Base-by-base conservation (phyloP, 2,797 vertebrate species). In the Mastacembelus armatus region DNA sequence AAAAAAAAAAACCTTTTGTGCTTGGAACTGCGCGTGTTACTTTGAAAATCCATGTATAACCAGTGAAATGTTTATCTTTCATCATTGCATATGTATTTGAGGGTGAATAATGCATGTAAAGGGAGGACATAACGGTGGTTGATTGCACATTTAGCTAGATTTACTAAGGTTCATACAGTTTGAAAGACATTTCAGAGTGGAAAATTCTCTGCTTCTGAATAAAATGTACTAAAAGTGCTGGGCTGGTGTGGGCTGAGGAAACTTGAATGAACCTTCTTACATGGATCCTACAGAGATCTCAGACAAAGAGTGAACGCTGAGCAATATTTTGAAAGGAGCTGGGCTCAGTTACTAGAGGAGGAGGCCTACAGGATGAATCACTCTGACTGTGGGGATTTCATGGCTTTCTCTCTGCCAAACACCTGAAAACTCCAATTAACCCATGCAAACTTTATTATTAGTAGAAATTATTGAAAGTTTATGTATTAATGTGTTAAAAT, bases 171-270 rank as follows among this genome's bases (percentile, higher is more conserved):
- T 55, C 5, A 19, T 62, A 16, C 10, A 36, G 8, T 50, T 29
- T 59, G 24, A 22, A 33, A 22, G 4, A 42, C 14, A 26, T 3
- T 14, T 27, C 36, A 22, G 19, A 0, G n/a, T 42, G 24, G 18
- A 61, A 58, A 61, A 39, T 22, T 10, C 26, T 65, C 16, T 61
- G 49, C 36, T 6, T 60, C 3, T 44, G n/a, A 52, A 12, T 26
- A 50, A 45, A 58, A 65, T 19, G 30, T n/a, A 10, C 18, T 44
- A 47, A 64, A 70, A 44, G 26, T 60, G 44, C 40, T 22, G 0
- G 9, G 29, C 29, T 10, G 29, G 2, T 21, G 4, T 30, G 47
- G 24, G 42, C 29, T 45, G 57, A 29, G 9, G 40, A 36, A 35
- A 19, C 4, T 19, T 10, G 4, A 65, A 60, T 48, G 33, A 12